Base-by-base conservation (phyloP, 2,797 vertebrate species). In the Amblyopsis hoosieri region DNA sequence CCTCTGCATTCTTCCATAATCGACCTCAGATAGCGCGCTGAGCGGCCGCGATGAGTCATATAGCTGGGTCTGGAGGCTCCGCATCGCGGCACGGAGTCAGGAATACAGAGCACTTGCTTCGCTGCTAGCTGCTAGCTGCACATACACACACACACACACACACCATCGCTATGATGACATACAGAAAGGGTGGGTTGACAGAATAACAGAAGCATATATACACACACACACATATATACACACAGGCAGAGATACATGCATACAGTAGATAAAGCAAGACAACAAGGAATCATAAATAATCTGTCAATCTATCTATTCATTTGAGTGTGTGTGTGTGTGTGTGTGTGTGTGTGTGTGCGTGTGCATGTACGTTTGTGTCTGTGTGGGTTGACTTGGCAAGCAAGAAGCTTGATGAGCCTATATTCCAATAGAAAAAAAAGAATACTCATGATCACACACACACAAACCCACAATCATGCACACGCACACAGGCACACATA, bases 21-120 rank as follows among this genome's bases (percentile, higher is more conserved):
- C 83, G 83, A 89, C 82, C 88, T 85, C 76, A 62, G 83, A 82
- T 76, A 79, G 78, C 71, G 83, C 48, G 12, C 78, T 69, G 62
- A 80, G 77, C 75, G 74, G 64, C 69, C 37, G 12, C 75, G 85
- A 85, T 91, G 90, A 89, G 81, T 91, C 90, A 91, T 79, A 69
- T 79, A 69, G 83, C 77, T 81, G 79, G 69, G 79, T 71, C 79
- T 78, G 78, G 72, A 82, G 80, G 75, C 64, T 70, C 76, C 76
- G 78, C 81, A 82, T 76, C 85, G 37, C 79, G 72, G 82, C 13
- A 37, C 75, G 85, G 76, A 79, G 75, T 52, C 51, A 1, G 53
- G 75, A 85, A 86, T 77, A 87, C 76, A 76, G 74, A 86, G 67
- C 75, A 83, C 81, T 73, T 61, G 29, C 6, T 12, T 64, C n/a